Base-by-base conservation (phyloP, 2,888 invertebrate genomes). In the Phymatocera aterrima region DNA sequence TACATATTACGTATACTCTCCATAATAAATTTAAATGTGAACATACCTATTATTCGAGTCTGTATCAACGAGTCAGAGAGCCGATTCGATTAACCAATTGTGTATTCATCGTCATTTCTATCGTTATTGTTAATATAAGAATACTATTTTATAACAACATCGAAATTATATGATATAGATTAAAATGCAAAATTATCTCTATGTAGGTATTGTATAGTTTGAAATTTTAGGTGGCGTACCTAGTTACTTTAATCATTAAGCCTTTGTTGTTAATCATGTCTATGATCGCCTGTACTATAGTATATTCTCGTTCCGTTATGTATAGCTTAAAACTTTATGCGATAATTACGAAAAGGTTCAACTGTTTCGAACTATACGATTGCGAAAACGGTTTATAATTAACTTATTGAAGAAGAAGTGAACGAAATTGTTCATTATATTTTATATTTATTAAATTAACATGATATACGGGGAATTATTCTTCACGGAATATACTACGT, bases 81-180 rank as follows among this genome's bases (percentile, higher is more conserved):
- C 18, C 37, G 8, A n/a, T 61, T 61, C 61, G 61, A 61, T 61
- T 61, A 15, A 18, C n/a, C 15, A 61, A 5, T 34, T n/a, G 43
- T 43, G 6, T 10, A 10, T 10, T 24, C 21, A 57, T 57, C 12
- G 24, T 57, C 21, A 24, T 57, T 57, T 4, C 8, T 21, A 57
- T 64, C 15, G 28, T 28, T 4, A 57, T 57, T 57, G 28, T 57
- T 57, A 57, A 28, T 28, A 28, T 24, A 28, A 5, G 3, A 57
- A 28, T 28, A 57, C 15, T 4, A 61, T 61, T 61, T 61, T 37
- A 18, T 37, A 18, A 18, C 28, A 60, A 28, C 61, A 37, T 37
- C 37, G 37, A 37, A 64, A 37, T 64, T 34, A 34, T 64, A 37
- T 34, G 24, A 64, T 37, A 15, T 64, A 64, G 37, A 64, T 64